These are phyloP conservation scores for Sinohyriopsis cumingii DNA, from an alignment of 2,888 invertebrate species.

Conservation along the genomic window DNA sequence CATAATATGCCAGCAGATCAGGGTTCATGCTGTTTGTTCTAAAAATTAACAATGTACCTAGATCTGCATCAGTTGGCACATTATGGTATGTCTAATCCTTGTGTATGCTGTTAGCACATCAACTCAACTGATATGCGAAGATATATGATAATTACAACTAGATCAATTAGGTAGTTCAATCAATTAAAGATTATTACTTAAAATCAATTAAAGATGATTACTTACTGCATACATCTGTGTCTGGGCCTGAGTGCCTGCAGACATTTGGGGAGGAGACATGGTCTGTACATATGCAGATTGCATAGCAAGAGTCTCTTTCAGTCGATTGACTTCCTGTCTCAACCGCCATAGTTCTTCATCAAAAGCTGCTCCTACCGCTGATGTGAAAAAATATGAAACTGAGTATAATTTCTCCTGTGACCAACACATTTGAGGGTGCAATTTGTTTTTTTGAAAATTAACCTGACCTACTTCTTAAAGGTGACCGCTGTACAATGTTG, in stretches of 20 bases:
- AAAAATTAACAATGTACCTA: too few species aligned
- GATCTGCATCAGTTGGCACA: too few species aligned
- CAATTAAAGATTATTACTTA: too few species aligned
- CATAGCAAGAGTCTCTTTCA: constrained; percentile 64
- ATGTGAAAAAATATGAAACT: constrained; percentile 9
- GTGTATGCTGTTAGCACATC: too few species aligned
- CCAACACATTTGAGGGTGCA: not conserved
- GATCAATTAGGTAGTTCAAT: too few species aligned
- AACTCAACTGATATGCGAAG: too few species aligned
- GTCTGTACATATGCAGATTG: constrained; percentile 63
- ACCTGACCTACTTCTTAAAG: not conserved
- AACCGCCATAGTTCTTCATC: constrained; percentile 62
- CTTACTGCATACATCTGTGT: constrained; percentile 14
- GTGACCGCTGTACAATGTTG: too few species aligned
- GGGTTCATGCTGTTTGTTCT: too few species aligned
- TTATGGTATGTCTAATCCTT: too few species aligned
- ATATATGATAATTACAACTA: too few species aligned
- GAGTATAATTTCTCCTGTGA: not conserved
- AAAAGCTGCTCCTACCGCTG: constrained; percentile 42
- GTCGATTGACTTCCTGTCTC: constrained; percentile 59
- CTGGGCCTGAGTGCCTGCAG: constrained; percentile 42
- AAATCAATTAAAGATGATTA: too few species aligned
- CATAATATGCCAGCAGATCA: too few species aligned
- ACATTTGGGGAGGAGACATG: constrained; percentile 43
- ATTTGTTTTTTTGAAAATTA: not conserved